Evolutionary conservation across 2,113 vertebrate species (phyloP).

Genomic region (Regulus satrapa): DNA sequence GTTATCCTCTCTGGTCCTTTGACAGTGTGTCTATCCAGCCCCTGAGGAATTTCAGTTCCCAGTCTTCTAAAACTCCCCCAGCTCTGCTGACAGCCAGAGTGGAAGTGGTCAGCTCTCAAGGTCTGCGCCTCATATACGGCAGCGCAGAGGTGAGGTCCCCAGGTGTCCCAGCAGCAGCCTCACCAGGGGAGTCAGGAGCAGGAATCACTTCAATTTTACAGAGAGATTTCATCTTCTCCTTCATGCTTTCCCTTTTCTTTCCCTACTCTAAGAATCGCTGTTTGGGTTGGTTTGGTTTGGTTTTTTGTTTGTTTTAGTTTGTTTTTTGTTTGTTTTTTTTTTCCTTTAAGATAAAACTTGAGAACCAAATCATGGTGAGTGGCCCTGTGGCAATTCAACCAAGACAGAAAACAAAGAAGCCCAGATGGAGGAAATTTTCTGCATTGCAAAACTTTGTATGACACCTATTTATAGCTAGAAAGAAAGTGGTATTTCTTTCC

Average conservation of each 20-base stretch:
- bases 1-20: not conserved
- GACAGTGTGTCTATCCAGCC: not conserved
- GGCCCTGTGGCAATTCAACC: not conserved
- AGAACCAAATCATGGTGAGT: not conserved
- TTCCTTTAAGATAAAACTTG: not conserved
- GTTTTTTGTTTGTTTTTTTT: too few relatives aligned
- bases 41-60: not conserved
- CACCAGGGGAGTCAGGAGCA: not conserved
- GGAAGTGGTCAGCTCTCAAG: not conserved
- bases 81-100: not conserved
- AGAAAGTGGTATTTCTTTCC: not conserved
- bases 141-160: not conserved
- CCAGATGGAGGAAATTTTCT: not conserved
- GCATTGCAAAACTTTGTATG: not conserved
- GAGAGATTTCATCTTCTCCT: not conserved
- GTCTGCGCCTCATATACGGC: rapidly evolving
- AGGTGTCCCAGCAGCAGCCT: not conserved
- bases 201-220: not conserved
- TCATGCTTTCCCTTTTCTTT: not conserved
- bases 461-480: not conserved
- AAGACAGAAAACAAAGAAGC: not conserved
- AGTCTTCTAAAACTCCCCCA: not conserved
- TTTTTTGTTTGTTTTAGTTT: not conserved
- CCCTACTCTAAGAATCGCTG: not conserved
- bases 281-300: too few relatives aligned